Conservation (phyloP, 2,113 vertebrate species). For the Martes martes region DNA sequence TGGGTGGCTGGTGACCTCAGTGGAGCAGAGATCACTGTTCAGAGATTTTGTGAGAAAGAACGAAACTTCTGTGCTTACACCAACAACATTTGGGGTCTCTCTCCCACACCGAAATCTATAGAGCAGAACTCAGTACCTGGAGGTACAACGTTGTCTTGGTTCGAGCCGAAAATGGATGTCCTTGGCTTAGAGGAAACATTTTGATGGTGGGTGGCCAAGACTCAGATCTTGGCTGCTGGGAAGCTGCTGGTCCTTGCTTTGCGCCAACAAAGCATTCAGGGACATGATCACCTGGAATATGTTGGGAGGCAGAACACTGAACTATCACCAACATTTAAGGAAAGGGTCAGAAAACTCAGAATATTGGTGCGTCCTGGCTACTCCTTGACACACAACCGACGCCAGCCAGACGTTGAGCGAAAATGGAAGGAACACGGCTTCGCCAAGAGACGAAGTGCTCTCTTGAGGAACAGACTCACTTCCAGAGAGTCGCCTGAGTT, state of each 20-base stretch:
- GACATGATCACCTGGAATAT: not conserved
- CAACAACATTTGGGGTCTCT: not conserved
- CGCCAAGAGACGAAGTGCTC: no score
- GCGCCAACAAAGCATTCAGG: rapidly evolving
- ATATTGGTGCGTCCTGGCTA: not conserved
- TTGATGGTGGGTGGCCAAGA: not conserved
- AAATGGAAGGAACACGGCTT: not conserved
- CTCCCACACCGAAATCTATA: not conserved
- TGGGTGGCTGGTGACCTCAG: not conserved
- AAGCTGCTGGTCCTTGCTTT: not conserved
- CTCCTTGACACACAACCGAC: rapidly evolving
- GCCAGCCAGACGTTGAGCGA: no score
- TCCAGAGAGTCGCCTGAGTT: no score
- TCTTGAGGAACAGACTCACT: not conserved
- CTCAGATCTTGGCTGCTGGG: not conserved
- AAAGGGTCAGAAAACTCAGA: not conserved
- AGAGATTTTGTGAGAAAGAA: not conserved
- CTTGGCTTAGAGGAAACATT: not conserved
- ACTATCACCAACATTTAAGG: not conserved
- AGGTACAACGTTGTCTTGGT: not conserved
- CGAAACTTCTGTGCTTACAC: not conserved
- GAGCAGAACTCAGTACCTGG: not conserved
- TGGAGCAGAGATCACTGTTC: not conserved
- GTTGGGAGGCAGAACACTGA: not conserved
- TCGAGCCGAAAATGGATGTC: not conserved